Evolutionary conservation across 2,888 invertebrate genomes (phyloP).

Genomic region (Thera obeliscata): DNA sequence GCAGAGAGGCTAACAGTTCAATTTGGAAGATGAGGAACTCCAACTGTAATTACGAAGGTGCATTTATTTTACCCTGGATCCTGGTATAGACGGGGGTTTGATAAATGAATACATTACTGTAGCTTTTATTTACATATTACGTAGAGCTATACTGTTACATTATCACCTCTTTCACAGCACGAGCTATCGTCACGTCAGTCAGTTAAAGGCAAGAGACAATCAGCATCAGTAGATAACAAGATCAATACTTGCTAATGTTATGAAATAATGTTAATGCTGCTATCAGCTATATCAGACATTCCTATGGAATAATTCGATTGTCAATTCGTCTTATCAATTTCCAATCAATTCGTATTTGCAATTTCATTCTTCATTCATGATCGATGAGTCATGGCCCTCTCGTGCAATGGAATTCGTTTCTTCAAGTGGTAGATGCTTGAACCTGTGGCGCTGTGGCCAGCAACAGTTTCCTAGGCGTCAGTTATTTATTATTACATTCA

Average conservation of each 20-base stretch:
- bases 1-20: not conserved
- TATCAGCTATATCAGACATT: not conserved
- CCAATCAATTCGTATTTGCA: not conserved
- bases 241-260: not conserved
- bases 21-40: not conserved
- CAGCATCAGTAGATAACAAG: not conserved
- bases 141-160: not conserved
- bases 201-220: slow-evolving; percentile 19
- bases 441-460: not conserved
- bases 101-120: not conserved
- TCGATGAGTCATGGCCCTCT: not conserved
- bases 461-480: not conserved
- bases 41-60: too few relatives aligned
- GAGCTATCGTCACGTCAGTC: slow-evolving; percentile 15
- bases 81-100: too few relatives aligned
- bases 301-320: not conserved
- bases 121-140: too few relatives aligned
- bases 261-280: not conserved
- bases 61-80: too few relatives aligned
- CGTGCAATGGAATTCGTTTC: not conserved
- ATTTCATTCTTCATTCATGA: not conserved
- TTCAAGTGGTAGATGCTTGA: not conserved
- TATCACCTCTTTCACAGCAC: slow-evolving; percentile 7
- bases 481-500: slow-evolving; percentile 9
- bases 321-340: not conserved